These are phyloP conservation scores for Abrostola tripartita DNA, from an alignment of 2,888 invertebrate genomes.

Conservation along the genomic window DNA sequence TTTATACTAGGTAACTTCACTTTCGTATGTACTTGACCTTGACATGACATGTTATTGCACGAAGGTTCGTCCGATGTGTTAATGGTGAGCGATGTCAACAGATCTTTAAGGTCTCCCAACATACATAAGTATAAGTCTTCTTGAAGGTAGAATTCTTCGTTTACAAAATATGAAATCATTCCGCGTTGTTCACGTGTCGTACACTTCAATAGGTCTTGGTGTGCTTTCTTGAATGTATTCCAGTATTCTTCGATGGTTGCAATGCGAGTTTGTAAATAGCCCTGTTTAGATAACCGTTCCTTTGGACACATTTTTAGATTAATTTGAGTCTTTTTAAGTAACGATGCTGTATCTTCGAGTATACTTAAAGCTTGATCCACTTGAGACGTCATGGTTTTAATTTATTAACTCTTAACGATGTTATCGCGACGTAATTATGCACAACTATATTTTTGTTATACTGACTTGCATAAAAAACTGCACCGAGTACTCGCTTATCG, in stretches of 20 bases:
- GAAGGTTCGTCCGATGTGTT: not conserved
- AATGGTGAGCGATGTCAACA: not conserved
- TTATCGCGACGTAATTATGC: no score
- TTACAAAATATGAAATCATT: conserved; percentile 6
- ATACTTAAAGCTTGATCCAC: not conserved
- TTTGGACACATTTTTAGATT: conserved; percentile 4
- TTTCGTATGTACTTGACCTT: not conserved
- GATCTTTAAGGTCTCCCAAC: conserved; percentile 9
- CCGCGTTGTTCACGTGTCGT: conserved; percentile 6
- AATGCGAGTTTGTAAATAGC: not conserved
- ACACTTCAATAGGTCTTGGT: conserved; percentile 7
- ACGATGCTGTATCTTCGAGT: not conserved
- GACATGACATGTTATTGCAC: not conserved
- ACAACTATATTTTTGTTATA: no score
- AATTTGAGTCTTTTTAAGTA: conserved; percentile 3
- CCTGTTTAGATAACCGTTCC: not conserved
- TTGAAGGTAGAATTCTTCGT: conserved; percentile 4
- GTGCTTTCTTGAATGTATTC: not conserved
- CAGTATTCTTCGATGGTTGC: not conserved
- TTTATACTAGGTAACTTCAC: conserved; percentile 23
- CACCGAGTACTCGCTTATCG: no score
- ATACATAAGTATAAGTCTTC: conserved; percentile 14
- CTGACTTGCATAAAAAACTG: no score
- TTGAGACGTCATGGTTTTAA: not conserved
- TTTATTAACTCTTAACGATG: no score